Conservation (phyloP, 2,888 invertebrate genomes). For the Anthrax anthrax region DNA sequence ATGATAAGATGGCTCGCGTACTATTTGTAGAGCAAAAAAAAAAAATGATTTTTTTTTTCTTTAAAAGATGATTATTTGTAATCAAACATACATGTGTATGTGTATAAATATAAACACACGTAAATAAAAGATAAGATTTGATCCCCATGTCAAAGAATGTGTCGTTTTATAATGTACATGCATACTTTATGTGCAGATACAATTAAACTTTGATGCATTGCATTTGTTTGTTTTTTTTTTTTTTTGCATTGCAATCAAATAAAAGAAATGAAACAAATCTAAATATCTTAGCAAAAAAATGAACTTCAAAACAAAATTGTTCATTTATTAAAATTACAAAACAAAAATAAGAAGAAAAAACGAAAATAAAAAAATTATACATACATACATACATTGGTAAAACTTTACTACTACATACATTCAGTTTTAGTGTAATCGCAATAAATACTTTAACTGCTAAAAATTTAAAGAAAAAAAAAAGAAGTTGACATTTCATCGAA, state of each 20-base stretch:
- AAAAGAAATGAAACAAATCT: no score
- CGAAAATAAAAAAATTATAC: not conserved
- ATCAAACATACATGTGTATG: not conserved
- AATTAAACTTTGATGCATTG: not conserved
- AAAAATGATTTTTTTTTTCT: no score
- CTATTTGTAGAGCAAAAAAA: slow-evolving; percentile 6
- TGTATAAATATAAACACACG: not conserved
- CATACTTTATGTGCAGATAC: not conserved
- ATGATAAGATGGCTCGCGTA: slow-evolving; percentile 8
- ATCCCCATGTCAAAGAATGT: not conserved
- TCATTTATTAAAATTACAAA: not conserved
- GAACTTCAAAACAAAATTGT: no score
- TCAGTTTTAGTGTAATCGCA: no score
- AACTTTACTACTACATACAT: no score
- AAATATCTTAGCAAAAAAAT: not conserved
- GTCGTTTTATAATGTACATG: not conserved
- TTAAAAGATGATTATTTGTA: slow-evolving; percentile 1
- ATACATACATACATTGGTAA: no score
- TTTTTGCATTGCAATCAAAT: no score
- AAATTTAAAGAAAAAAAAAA: not conserved
- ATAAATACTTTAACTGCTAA: no score
- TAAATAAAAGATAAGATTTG: not conserved
- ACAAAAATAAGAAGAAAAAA: not conserved
- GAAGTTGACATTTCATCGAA: slow-evolving; percentile 2
- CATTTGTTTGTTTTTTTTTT: not conserved